Evolutionary conservation across 2,113 vertebrate species (phyloP), one percentile per base, ranked within the genome.

Genomic region (Rhizomys pruinosus): DNA sequence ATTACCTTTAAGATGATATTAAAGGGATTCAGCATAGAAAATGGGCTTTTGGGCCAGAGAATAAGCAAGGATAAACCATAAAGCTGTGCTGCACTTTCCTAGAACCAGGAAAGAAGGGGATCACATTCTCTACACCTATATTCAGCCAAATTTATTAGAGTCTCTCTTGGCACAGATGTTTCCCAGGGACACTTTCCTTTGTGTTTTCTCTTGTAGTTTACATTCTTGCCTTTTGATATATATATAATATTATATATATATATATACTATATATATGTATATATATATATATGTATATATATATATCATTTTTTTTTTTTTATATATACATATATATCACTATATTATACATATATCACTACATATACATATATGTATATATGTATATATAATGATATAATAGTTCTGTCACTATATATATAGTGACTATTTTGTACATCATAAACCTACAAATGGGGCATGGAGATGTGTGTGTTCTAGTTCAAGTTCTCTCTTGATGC

Each of bases 21-120:
- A 71, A 59, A 52, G 73, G 17, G 17, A n/a, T 68, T 72, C 44
- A 72, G 80, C 15, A 95, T 8, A 91, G 64, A 87, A 91, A 91
- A 64, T 39, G 39, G 15, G 19, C 3, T 6, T 27, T 89, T 72
- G 81, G 29, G 34, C 29, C 37, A 63, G 29, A 59, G 13, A 69
- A 29, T 29, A 11, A 4, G 80, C 7, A 84, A 71, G 12, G 13
- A 17, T 86, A 81, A 91, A 77, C 34, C 5, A 61, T 81, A 61
- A 81, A 66, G 39, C 12, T 8, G 81, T 17, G 15, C 55, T 22
- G n/a, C 66, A 64, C 61, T 91, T 86, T 86, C 76, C 55, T 59
- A 68, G 32, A 57, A 76, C 44, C 2, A 47, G 37, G 52, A 63
- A 84, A 80, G 63, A 32, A 76, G 64, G 57, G 11, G 32, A 19